Evolutionary conservation across 2,888 invertebrate genomes (phyloP), one percentile per base, ranked within the genome.

Genomic region (Sabellastarte sp.): DNA sequence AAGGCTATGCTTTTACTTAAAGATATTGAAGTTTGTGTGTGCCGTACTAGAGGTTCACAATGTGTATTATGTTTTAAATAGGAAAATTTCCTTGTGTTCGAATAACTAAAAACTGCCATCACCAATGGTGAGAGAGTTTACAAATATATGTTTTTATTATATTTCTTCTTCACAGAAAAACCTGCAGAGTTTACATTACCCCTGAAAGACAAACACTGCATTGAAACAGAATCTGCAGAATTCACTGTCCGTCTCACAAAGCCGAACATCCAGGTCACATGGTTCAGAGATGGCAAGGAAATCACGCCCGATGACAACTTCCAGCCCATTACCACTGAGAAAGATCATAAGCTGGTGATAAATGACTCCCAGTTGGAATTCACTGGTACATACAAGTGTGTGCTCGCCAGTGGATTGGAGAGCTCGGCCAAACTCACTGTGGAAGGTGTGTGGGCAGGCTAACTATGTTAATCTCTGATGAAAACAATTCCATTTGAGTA

Each of bases 371-470:
- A 89, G 67, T 83, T 87, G 0, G 88, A n/a, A n/a, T n/a, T n/a
- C n/a, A n/a, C n/a, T n/a, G 95, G 92, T 24, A 89, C 89, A 75
- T 96, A 95, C 82, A 89, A 92, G 0, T 93, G 94, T 77, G 70
- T 75, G n/a, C 70, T 81, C 51, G 77, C 80, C 32, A 76, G 77
- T 60, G 78, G 80, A 61, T 75, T 77, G 50, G 76, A 78, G 60
- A 76, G 76, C 10, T 73, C 77, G 1, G 80, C 81, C 53, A 73
- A 68, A 4, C 74, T 83, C 56, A 78, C 71, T 33, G 80, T 82
- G 58, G 78, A 78, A 73, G 79, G 82, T 83, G 67, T n/a, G n/a
- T n/a, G n/a, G n/a, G n/a, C n/a, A n/a, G n/a, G n/a, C n/a, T n/a
- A n/a, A n/a, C n/a, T n/a, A n/a, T n/a, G n/a, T n/a, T n/a, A n/a